A percentile compares a stretch with the other conserved stretches of the same genome.
Evolutionary conservation across 2,113 vertebrate genomes (phyloP).

Genomic region (Nanorana parkeri): DNA sequence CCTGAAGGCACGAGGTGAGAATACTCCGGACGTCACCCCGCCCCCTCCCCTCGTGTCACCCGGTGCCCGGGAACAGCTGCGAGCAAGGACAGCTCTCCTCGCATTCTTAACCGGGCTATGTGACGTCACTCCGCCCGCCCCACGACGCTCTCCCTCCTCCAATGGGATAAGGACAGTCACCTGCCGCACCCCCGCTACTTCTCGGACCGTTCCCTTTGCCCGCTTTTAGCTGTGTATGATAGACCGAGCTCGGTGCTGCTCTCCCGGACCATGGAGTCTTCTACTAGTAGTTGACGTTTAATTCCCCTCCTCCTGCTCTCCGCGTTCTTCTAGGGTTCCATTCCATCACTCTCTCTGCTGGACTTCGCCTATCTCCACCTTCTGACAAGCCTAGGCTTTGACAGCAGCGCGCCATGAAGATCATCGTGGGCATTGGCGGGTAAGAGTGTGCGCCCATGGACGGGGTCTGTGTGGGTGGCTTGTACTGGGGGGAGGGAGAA

Average conservation of each 20-base stretch:
- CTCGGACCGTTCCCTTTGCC: constrained; percentile 20
- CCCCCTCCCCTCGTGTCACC: too few relatives aligned
- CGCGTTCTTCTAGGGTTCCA: constrained; percentile 44
- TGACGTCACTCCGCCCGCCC: background rate
- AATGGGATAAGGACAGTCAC: constrained; percentile 12
- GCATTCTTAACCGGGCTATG: too few relatives aligned
- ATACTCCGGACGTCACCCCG: too few relatives aligned
- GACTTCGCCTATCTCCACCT: background rate
- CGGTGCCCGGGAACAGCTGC: too few relatives aligned
- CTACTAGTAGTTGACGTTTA: constrained; percentile 76
- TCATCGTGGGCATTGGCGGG: constrained; percentile 92
- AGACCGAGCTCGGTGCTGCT: background rate
- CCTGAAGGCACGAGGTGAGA: too few relatives aligned
- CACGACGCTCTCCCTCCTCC: background rate
- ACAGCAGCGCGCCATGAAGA: constrained; percentile 76
- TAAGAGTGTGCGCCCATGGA: constrained; percentile 71
- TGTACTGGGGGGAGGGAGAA: too few relatives aligned
- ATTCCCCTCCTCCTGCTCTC: constrained; percentile 68
- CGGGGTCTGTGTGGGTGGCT: background rate
- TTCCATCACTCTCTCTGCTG: background rate
- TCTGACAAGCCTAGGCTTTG: background rate
- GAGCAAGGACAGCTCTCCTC: too few relatives aligned
- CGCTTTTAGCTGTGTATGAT: background rate
- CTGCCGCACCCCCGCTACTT: constrained; percentile 58
- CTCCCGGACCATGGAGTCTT: constrained; percentile 8